A percentile compares a stretch with the other conserved stretches of the same genome.
Evolutionary conservation across 2,113 vertebrate species (phyloP).

Genomic region (Lophura nycthemera): DNA sequence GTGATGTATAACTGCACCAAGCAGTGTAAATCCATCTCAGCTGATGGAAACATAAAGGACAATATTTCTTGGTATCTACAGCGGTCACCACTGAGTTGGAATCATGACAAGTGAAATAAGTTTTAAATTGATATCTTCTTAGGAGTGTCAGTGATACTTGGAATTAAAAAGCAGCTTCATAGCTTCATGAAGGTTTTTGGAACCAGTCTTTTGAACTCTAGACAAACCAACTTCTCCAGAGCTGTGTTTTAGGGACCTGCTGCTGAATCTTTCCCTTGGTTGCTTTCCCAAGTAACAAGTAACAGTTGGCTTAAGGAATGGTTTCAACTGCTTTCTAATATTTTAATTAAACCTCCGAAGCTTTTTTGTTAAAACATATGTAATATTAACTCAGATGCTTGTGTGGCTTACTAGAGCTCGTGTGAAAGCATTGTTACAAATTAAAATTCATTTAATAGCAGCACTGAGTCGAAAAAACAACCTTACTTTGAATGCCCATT

Average conservation of each 20-base stretch:
- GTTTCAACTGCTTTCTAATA: background rate
- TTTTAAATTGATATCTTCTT: background rate
- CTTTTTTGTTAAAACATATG: background rate
- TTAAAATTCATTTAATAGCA: conserved; percentile 10
- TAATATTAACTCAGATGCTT: background rate
- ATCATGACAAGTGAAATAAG: background rate
- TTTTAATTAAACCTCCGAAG: background rate
- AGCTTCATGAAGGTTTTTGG: background rate
- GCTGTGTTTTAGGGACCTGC: background rate
- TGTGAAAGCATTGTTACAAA: background rate
- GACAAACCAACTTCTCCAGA: background rate
- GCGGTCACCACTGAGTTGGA: background rate
- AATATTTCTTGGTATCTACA: background rate
- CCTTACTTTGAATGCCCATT: background rate
- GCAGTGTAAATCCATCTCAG: background rate
- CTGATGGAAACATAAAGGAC: background rate
- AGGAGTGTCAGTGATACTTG: background rate
- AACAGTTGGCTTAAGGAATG: background rate
- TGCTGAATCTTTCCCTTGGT: background rate
- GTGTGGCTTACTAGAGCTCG: background rate
- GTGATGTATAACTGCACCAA: background rate
- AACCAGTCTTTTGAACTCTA: background rate
- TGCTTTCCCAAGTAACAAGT: background rate
- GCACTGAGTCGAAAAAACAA: background rate
- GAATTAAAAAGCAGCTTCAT: background rate